Base-by-base conservation (phyloP, 2,113 vertebrate species). In the Eubucco bourcierii region DNA sequence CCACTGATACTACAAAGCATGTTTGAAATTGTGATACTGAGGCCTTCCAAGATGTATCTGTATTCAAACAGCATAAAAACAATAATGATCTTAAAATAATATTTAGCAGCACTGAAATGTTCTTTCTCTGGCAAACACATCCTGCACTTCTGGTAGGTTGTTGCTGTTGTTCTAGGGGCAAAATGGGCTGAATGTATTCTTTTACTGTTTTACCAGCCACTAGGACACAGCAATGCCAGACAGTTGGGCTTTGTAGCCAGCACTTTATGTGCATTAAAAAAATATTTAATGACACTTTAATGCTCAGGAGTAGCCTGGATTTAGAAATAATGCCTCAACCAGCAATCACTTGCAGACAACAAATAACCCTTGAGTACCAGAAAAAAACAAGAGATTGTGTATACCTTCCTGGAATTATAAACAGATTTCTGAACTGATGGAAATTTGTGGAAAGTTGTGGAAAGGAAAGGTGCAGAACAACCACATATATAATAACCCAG, bases 381-480 rank as follows among this genome's bases (percentile, higher is more conserved):
- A 82, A 92, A 92, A 91, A 95, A 96, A 50, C 65, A 78, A 74
- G 61, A 84, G 46, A 88, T 80, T 94, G 65, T 77, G 31, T 76
- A 91, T 87, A 71, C 19, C 46, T 96, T 96, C 77, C 67, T 95
- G 94, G 79, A 97, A 95, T 92, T 91, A 84, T 61, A 70, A 88
- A 90, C 44, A 90, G 66, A 82, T 87, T 94, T 92, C 63, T 92
- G 88, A 81, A 81, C 83, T 65, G 79, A 86, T 86, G 83, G 82
- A 78, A 96, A 94, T 94, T 90, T 50, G 67, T 80, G 8, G 15
- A 91, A 95, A 97, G 55, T n/a, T 92, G 27, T 85, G 74, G 33
- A 95, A 84, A 86, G n/a, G 31, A 82, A 95, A 95, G 63, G 72
- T 89, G 71, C 56, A 95, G 78, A 96, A 93, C 33, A 47, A 25